These are phyloP conservation scores for Lutjanus campechanus DNA, from an alignment of 2,797 vertebrate genomes.

Conservation along the genomic window DNA sequence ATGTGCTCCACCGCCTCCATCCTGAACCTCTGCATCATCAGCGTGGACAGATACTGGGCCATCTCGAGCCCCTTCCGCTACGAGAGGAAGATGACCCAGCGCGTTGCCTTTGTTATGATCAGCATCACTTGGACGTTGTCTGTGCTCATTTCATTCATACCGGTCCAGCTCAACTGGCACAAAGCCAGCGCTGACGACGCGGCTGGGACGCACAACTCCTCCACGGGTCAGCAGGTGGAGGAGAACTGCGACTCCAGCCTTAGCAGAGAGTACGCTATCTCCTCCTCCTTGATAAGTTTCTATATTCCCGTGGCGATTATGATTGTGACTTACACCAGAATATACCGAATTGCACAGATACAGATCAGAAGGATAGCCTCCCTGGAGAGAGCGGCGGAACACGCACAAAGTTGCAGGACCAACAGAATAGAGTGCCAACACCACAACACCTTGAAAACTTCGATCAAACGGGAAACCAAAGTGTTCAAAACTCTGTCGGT, in stretches of 20 bases:
- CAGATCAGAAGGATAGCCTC: slow-evolving; percentile 94
- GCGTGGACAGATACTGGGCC: slow-evolving; percentile 97
- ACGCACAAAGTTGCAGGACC: slow-evolving; percentile 90
- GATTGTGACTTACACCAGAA: slow-evolving; percentile 95
- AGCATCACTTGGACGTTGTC: slow-evolving; percentile 92
- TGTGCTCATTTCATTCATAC: slow-evolving; percentile 96
- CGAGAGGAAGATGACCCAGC: slow-evolving; percentile 94
- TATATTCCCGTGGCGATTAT: slow-evolving; percentile 97
- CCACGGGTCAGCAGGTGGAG: slow-evolving; percentile 42
- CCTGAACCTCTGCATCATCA: slow-evolving; percentile 95
- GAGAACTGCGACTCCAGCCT: slow-evolving; percentile 94
- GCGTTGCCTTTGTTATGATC: slow-evolving; percentile 92
- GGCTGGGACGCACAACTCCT: slow-evolving; percentile 66
- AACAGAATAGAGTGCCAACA: slow-evolving; percentile 86
- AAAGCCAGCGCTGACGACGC: slow-evolving; percentile 75
- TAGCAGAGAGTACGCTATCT: slow-evolving; percentile 94
- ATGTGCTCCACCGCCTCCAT: slow-evolving; percentile 98
- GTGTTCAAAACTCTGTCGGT: slow-evolving; percentile 95
- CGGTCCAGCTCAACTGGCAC: slow-evolving; percentile 96
- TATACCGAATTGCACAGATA: slow-evolving; percentile 94
- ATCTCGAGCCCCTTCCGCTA: slow-evolving; percentile 96
- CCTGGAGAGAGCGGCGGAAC: slow-evolving; percentile 93
- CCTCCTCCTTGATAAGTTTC: slow-evolving; percentile 96
- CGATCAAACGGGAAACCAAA: slow-evolving; percentile 94
- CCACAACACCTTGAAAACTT: slow-evolving; percentile 88